Percentiles rank a stretch among this genome's conserved stretches.
Evolutionary conservation across 2,888 invertebrate species (phyloP).

Genomic region (Drosophila bunnanda): DNA sequence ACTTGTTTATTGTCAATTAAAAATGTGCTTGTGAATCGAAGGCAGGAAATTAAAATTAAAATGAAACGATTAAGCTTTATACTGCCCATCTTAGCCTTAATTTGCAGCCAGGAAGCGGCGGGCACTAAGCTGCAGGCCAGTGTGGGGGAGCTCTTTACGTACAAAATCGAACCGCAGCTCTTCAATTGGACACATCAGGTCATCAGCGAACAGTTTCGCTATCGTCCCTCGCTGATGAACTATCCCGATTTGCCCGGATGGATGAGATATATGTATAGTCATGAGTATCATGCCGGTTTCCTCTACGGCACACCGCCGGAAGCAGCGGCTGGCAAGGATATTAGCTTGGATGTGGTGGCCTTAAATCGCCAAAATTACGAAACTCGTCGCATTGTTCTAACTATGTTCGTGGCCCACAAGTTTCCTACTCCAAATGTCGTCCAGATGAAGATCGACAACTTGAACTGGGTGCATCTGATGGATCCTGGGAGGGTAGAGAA

Average conservation of each 20-base stretch:
- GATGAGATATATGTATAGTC: conserved; percentile 93
- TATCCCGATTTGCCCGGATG: conserved; percentile 94
- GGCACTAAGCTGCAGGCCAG: conserved; percentile 74
- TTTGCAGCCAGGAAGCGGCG: conserved; percentile 18
- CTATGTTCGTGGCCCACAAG: conserved; percentile 88
- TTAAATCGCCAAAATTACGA: conserved; percentile 92
- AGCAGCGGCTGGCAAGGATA: conserved; percentile 85
- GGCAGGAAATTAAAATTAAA: conserved; percentile 8
- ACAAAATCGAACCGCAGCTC: conserved; percentile 90
- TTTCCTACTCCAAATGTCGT: conserved; percentile 90
- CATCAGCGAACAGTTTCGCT: conserved; percentile 85
- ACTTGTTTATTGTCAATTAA: conserved; percentile 42
- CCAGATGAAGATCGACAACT: conserved; percentile 94
- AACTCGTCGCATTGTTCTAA: conserved; percentile 88
- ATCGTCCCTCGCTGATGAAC: conserved; percentile 90
- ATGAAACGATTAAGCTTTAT: conserved; percentile 46
- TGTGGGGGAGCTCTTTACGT: conserved; percentile 90
- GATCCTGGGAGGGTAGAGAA: conserved; percentile 90
- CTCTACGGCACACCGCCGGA: conserved; percentile 93
- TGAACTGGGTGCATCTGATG: conserved; percentile 94
- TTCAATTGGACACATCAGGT: conserved; percentile 90
- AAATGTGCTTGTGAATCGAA: conserved; percentile 52
- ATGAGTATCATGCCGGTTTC: conserved; percentile 91
- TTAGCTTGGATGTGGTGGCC: conserved; percentile 90
- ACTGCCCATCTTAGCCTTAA: conserved; percentile 29